A percentile compares a stretch with the other conserved stretches of the same genome.
phyloP scores from a whole-genome alignment of 2,797 vertebrate species.

The Vespertilio murinus region DNA sequence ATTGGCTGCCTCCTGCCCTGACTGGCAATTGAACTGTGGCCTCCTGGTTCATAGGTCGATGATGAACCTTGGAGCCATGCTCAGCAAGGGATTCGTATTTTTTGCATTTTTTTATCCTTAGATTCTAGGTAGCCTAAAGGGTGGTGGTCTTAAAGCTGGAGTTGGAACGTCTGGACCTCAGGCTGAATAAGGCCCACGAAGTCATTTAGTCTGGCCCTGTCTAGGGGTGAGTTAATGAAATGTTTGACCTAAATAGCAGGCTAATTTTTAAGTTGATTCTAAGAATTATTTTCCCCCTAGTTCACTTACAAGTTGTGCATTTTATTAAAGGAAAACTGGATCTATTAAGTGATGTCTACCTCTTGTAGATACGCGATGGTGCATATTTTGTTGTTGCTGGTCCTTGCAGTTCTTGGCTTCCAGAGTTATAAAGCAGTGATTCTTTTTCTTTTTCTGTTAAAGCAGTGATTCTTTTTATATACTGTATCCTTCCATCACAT shows the following conservation, averaged over 20 bases:
- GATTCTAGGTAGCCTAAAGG: background rate
- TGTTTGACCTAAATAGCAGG: too few species aligned
- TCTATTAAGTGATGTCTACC: background rate
- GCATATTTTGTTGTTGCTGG: slow-evolving; percentile 41
- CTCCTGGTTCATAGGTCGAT: too few species aligned
- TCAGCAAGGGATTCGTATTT: too few species aligned
- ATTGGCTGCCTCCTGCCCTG: too few species aligned
- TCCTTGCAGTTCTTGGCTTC: slow-evolving; percentile 70
- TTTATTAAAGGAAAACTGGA: background rate
- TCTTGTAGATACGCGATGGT: background rate
- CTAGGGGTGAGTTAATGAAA: too few species aligned
- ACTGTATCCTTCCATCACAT: slow-evolving; percentile 60
- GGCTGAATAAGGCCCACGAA: too few species aligned
- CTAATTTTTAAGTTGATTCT: background rate
- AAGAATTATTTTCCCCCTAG: background rate
- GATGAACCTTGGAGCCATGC: too few species aligned
- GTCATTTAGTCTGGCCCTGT: too few species aligned
- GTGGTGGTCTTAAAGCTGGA: background rate
- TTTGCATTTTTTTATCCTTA: background rate
- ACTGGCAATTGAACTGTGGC: too few species aligned
- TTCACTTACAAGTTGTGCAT: background rate
- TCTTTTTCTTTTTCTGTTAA: background rate
- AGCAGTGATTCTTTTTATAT: slow-evolving; percentile 78
- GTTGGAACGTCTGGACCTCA: too few species aligned
- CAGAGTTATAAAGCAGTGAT: too few species aligned